Evolutionary conservation across 1,140 invertebrate genomes (phyloP).

Genomic region (Trachymyrmex cornetzi): DNA sequence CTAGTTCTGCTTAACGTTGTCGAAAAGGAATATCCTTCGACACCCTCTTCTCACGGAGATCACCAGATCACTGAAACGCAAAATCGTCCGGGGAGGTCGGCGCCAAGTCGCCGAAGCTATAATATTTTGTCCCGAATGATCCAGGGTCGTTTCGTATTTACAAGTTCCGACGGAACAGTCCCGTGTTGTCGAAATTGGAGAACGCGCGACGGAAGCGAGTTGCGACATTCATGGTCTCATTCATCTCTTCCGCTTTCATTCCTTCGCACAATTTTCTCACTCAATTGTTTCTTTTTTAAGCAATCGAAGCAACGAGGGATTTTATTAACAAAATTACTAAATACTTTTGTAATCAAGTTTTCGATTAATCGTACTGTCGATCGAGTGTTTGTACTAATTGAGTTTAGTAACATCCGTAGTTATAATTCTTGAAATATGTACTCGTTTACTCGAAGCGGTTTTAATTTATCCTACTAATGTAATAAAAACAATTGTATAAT

Average conservation of each 20-base stretch:
- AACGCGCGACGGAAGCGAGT: conserved; percentile 58
- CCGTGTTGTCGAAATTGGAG: conserved; percentile 61
- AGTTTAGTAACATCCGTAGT: no score
- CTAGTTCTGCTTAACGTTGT: conserved; percentile 1
- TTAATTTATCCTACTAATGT: no score
- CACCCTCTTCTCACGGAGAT: conserved; percentile 25
- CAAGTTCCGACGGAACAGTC: conserved; percentile 15
- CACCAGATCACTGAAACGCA: background rate
- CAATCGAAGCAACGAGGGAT: no score
- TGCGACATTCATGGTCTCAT: background rate
- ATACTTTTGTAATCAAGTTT: no score
- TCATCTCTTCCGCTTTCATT: conserved; percentile 16
- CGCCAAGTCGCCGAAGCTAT: conserved; percentile 63
- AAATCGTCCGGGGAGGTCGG: conserved; percentile 65
- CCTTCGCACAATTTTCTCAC: background rate
- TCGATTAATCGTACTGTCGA: no score
- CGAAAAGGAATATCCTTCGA: conserved; percentile 26
- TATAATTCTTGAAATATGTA: no score
- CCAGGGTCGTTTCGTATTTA: conserved; percentile 29
- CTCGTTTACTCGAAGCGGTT: no score
- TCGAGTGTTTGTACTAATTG: no score
- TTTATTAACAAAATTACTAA: no score
- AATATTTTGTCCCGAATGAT: conserved; percentile 9
- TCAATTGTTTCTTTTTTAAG: no score
- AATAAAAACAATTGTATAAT: no score